phyloP scores from a whole-genome alignment of 2,797 vertebrate genomes.

The Anomalospiza imberbis region DNA sequence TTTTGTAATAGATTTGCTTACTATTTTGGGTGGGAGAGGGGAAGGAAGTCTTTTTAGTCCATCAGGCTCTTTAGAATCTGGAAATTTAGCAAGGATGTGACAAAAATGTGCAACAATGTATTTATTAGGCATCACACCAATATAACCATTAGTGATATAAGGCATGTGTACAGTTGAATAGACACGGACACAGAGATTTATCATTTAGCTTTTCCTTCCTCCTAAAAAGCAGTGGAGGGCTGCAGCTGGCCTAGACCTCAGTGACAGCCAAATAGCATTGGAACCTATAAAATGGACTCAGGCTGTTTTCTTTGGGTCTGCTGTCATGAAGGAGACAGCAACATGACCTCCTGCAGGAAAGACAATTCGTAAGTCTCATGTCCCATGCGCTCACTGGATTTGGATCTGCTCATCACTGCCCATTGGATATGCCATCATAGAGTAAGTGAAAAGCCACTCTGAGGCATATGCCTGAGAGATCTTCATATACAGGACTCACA shows the following conservation, averaged over 20 bases:
- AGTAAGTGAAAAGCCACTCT: background rate
- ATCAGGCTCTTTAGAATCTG: background rate
- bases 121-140: background rate
- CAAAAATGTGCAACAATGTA: background rate
- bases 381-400: rapidly evolving
- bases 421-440: rapidly evolving
- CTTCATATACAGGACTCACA: background rate
- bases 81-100: background rate
- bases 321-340: background rate
- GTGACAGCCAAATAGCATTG: background rate
- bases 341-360: background rate
- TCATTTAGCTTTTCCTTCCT: background rate
- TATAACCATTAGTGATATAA: background rate
- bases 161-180: background rate
- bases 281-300: background rate
- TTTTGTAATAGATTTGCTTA: background rate
- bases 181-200: background rate
- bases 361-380: background rate
- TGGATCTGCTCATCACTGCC: background rate
- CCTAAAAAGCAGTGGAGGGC: background rate
- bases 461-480: background rate
- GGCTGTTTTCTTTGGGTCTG: background rate
- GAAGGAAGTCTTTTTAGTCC: background rate
- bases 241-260: background rate
- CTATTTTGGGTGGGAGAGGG: background rate